A percentile compares a stretch with the other conserved stretches of the same genome.
phyloP scores from a whole-genome alignment of 2,113 vertebrate genomes.

The Coregonus clupeaformis region DNA sequence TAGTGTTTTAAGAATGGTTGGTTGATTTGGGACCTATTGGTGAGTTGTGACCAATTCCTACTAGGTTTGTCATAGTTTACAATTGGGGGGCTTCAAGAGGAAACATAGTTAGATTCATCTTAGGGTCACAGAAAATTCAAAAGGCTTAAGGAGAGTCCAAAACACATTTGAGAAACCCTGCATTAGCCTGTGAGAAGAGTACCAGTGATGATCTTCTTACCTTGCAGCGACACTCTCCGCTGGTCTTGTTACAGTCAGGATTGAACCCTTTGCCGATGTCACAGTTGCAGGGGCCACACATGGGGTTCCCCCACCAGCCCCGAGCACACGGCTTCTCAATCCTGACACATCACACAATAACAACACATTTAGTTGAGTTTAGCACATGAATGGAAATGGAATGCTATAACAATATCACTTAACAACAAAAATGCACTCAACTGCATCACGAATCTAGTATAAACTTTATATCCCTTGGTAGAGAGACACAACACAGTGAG shows the following conservation, averaged over 20 bases:
- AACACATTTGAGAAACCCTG: not conserved
- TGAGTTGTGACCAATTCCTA: too few species aligned
- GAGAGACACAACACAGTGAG: slow-evolving; percentile 8
- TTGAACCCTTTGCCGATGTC: slow-evolving; percentile 88
- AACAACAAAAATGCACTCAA: not conserved
- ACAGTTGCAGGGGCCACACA: slow-evolving; percentile 94
- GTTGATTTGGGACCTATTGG: too few species aligned
- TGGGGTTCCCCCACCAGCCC: slow-evolving; percentile 95
- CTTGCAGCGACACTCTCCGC: slow-evolving; percentile 93
- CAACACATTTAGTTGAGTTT: not conserved
- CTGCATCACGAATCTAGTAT: slow-evolving; percentile 24
- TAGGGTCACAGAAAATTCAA: not conserved
- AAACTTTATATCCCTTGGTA: slow-evolving; percentile 40
- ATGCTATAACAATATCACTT: not conserved
- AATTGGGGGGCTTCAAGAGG: not conserved
- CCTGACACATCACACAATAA: slow-evolving; percentile 58
- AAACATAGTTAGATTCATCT: not conserved
- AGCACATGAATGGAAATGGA: too few species aligned
- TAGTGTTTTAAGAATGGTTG: too few species aligned
- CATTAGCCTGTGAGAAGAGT: not conserved
- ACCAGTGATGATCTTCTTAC: slow-evolving; percentile 61
- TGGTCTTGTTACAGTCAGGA: slow-evolving; percentile 95
- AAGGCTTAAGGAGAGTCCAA: too few species aligned
- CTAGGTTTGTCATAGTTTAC: too few species aligned
- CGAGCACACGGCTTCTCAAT: slow-evolving; percentile 87